Evolutionary conservation across 2,797 vertebrate genomes (phyloP).

Genomic region (Leptoclinus maculatus): DNA sequence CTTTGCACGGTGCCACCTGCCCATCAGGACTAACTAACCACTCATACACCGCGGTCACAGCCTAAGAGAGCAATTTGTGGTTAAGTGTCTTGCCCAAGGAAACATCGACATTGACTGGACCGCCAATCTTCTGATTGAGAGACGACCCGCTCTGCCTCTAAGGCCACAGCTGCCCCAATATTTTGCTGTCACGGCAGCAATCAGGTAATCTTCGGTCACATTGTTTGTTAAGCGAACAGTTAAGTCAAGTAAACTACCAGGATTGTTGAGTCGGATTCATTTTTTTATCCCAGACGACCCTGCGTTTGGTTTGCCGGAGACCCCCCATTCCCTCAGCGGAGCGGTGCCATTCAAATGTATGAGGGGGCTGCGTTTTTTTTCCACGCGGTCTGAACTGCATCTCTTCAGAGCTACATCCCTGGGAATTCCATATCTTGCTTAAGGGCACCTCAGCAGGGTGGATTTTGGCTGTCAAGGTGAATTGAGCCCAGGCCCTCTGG

Average conservation of each 20-base stretch:
- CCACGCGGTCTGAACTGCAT: neutral
- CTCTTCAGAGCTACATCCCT: conserved; percentile 43
- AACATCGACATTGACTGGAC: neutral
- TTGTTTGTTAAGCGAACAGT: too few relatives aligned
- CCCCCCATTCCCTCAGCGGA: neutral
- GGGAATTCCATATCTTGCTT: conserved; percentile 64
- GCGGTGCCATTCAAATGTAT: neutral
- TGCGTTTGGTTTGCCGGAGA: neutral
- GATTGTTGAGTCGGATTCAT: too few relatives aligned
- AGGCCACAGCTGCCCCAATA: too few relatives aligned
- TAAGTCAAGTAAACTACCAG: too few relatives aligned
- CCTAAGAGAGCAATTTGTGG: neutral
- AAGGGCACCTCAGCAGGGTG: conserved; percentile 76
- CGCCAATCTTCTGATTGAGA: neutral
- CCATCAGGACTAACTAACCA: too few relatives aligned
- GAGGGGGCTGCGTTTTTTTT: conserved; percentile 4
- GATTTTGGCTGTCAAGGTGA: conserved; percentile 71
- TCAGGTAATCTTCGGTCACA: too few relatives aligned
- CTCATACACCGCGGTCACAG: neutral
- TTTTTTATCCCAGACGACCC: too few relatives aligned
- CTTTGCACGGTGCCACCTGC: too few relatives aligned
- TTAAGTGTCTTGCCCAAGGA: neutral
- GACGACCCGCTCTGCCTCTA: too few relatives aligned
- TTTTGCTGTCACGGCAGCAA: too few relatives aligned
- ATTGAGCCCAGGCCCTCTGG: conserved; percentile 62